Evolutionary conservation across 2,113 vertebrate species (phyloP).

Genomic region (Brachyhypopomus gauderio): DNA sequence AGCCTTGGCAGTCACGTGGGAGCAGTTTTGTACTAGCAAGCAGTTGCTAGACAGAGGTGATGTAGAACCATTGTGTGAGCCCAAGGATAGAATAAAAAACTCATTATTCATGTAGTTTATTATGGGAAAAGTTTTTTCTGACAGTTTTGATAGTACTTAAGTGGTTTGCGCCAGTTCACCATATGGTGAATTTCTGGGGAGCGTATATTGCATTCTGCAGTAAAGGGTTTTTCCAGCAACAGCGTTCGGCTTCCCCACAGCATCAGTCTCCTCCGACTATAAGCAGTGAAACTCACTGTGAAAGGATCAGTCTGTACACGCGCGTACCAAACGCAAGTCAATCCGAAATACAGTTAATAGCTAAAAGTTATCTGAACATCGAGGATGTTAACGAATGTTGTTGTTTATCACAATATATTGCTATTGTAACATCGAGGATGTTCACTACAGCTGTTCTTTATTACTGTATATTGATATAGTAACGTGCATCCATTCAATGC

Average conservation of each 20-base stretch:
- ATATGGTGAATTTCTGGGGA: background rate
- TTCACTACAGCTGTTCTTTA: too few relatives aligned
- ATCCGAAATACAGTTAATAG: constrained; percentile 53
- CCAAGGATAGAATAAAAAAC: too few relatives aligned
- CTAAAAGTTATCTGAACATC: constrained; percentile 49
- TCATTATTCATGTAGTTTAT: too few relatives aligned
- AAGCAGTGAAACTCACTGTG: constrained; percentile 66
- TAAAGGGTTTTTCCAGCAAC: constrained; percentile 40
- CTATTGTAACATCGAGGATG: background rate
- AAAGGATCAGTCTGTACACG: constrained; percentile 71
- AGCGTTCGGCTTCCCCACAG: constrained; percentile 42
- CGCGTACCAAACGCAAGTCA: constrained; percentile 64
- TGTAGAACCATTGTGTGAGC: background rate
- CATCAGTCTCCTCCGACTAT: constrained; percentile 62
- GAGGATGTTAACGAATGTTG: constrained; percentile 25
- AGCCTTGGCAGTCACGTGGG: constrained; percentile 69
- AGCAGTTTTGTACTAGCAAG: constrained; percentile 61
- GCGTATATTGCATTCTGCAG: background rate
- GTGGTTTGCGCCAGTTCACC: background rate
- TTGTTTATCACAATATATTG: constrained; percentile 23
- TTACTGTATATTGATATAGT: background rate
- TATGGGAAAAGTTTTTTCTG: background rate
- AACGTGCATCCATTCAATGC: background rate
- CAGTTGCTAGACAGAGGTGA: constrained; percentile 60
- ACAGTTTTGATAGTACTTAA: too few relatives aligned